phyloP scores from a whole-genome alignment of 1,140 invertebrate species.

The Drosophila persimilis region DNA sequence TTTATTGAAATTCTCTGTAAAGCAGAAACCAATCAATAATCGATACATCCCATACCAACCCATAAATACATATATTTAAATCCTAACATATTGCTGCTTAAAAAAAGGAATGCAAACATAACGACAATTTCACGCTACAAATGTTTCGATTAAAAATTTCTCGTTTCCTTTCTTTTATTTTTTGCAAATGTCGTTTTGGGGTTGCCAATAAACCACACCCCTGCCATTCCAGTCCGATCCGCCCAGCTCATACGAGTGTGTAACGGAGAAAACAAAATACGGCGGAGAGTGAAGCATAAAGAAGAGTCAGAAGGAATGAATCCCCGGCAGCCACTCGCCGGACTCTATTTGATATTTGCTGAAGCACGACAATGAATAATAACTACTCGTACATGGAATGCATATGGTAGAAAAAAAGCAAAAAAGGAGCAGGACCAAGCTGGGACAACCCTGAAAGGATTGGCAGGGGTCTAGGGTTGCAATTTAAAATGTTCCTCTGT shows the following conservation, averaged over 20 bases:
- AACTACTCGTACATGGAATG: conserved; percentile 58
- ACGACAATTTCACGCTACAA: conserved; percentile 78
- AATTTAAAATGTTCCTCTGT: conserved; percentile 18
- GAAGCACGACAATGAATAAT: conserved; percentile 78
- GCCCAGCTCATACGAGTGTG: conserved; percentile 10
- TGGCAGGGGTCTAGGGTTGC: conserved; percentile 16
- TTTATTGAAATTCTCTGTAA: conserved; percentile 32
- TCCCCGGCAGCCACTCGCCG: conserved; percentile 43
- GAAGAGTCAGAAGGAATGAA: conserved; percentile 27
- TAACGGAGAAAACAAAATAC: conserved; percentile 35
- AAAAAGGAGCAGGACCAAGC: conserved; percentile 8
- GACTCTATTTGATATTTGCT: conserved; percentile 73
- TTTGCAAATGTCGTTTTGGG: conserved; percentile 46
- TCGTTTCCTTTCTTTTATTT: conserved; percentile 19
- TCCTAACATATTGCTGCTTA: conserved; percentile 70
- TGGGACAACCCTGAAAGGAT: conserved; percentile 22
- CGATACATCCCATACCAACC: neutral
- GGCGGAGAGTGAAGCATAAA: conserved; percentile 6
- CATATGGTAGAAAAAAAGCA: conserved; percentile 57
- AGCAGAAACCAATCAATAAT: conserved; percentile 45
- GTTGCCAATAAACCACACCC: conserved; percentile 60
- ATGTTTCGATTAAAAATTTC: conserved; percentile 73
- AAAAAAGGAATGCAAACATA: conserved; percentile 49
- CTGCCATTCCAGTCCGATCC: conserved; percentile 16
- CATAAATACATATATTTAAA: conserved; percentile 46